Base-by-base conservation (phyloP, 92 coral and sea anemone genomes). In the Palythoa grandiflora region DNA sequence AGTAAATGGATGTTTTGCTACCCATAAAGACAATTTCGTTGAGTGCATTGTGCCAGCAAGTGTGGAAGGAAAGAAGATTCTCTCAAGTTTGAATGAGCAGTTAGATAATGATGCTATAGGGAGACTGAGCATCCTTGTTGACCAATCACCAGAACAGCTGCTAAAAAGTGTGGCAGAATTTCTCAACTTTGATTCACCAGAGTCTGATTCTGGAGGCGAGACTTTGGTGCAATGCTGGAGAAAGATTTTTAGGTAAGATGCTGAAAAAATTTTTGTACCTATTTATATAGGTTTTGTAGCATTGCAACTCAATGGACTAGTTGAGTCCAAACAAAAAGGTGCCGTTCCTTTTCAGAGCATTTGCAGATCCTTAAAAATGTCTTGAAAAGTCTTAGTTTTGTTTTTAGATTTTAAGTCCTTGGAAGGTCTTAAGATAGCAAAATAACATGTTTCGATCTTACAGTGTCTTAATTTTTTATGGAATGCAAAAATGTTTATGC, bases 191-290 rank as follows among this genome's bases (percentile, higher is more conserved):
- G 90, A 91, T 39, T 83, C 89, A 19, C 53, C 89, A 55, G 75
- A 83, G 81, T 78, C 80, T 44, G 88, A 87, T 35, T 70, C 40
- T 0, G 83, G 15, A 37, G 87, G 61, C 20, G 83, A 77, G 47
- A 57, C 15, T 1, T 70, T 85, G 76, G 83, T 68, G 61, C 78
- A 16, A 47, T 78, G 90, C 68, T 91, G 92, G 89, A 91, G 68
- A 75, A 84, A 72, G 68, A 84, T 91, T 37, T 91, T 87, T 78
- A 88, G 94, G 94, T 91, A 48, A 65, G 85, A 13, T 39, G 80
- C 57, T 76, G 28, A 28, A 28, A 36, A 57, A 57, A 3, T 57
- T 35, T 36, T 13, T 38, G 28, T 70, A 35, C 4, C 5, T 9
- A 35, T 3, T 70, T 9, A 28, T 28, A 28, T 36, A 70, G 3